These are phyloP conservation scores for Octopus sinensis DNA, from an alignment of 1,140 invertebrate genomes.

Conservation along the genomic window DNA sequence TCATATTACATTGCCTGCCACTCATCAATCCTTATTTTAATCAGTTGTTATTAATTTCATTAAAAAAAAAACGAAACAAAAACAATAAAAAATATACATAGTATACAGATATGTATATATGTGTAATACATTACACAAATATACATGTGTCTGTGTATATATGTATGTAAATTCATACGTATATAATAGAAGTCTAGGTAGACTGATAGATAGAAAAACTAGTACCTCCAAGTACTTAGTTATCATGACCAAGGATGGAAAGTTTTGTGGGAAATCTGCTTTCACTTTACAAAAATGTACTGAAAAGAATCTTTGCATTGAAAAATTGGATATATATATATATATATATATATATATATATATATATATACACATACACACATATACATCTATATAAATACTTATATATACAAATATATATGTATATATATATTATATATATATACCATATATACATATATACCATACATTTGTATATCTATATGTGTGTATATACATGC, in stretches of 20 bases:
- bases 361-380: background rate
- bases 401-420: background rate
- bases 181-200: background rate
- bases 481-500: background rate
- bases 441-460: background rate
- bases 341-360: background rate
- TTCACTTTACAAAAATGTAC: slow-evolving; percentile 6
- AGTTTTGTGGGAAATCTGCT: background rate
- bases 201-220: background rate
- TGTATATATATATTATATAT: background rate
- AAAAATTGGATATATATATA: background rate
- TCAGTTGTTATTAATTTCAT: background rate
- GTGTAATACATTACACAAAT: background rate
- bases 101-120: background rate
- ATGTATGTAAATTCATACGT: background rate
- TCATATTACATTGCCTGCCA: background rate
- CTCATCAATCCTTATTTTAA: background rate
- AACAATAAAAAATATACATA: background rate
- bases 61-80: background rate
- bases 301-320: slow-evolving; percentile 9
- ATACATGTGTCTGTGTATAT: background rate
- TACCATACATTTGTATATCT: background rate
- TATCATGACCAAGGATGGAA: background rate
- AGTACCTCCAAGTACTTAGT: background rate
- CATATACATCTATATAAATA: background rate